phyloP scores from a whole-genome alignment of 2,888 invertebrate genomes.

The Urechis unicinctus region DNA sequence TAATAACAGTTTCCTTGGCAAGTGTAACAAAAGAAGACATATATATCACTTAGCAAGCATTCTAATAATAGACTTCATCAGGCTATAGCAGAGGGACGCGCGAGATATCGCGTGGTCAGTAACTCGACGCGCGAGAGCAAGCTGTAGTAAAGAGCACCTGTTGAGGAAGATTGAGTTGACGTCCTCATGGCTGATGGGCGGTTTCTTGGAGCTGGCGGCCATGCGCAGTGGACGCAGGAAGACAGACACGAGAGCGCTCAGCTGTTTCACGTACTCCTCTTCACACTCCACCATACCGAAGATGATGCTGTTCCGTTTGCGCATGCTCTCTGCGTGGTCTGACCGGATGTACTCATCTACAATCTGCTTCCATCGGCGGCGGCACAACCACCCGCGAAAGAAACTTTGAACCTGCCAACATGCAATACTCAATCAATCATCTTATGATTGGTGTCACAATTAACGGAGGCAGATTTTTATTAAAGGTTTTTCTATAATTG shows the following conservation, averaged over 20 bases:
- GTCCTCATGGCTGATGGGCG: conserved; percentile 86
- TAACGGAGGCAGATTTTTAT: no score
- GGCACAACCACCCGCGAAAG: conserved; percentile 86
- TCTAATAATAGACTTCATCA: not conserved
- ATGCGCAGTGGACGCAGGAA: conserved; percentile 79
- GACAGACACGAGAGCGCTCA: conserved; percentile 77
- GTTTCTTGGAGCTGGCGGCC: conserved; percentile 89
- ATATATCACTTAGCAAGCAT: not conserved
- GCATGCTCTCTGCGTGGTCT: conserved; percentile 88
- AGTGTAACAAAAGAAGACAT: not conserved
- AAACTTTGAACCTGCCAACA: conserved; percentile 66
- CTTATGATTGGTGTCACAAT: no score
- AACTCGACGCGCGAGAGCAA: no score
- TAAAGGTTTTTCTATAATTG: no score
- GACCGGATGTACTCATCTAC: conserved; percentile 90
- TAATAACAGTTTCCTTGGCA: no score
- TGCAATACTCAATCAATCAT: not conserved
- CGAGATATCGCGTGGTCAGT: no score
- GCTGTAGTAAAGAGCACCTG: conserved; percentile 50
- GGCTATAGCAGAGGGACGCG: no score
- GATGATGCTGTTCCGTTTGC: conserved; percentile 75
- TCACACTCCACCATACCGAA: conserved; percentile 80
- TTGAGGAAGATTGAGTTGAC: conserved; percentile 90
- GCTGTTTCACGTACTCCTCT: conserved; percentile 85
- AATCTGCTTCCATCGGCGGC: conserved; percentile 88